These are phyloP conservation scores for Procambarus virginalis DNA, from an alignment of 1,140 invertebrate genomes.

Conservation along the genomic window DNA sequence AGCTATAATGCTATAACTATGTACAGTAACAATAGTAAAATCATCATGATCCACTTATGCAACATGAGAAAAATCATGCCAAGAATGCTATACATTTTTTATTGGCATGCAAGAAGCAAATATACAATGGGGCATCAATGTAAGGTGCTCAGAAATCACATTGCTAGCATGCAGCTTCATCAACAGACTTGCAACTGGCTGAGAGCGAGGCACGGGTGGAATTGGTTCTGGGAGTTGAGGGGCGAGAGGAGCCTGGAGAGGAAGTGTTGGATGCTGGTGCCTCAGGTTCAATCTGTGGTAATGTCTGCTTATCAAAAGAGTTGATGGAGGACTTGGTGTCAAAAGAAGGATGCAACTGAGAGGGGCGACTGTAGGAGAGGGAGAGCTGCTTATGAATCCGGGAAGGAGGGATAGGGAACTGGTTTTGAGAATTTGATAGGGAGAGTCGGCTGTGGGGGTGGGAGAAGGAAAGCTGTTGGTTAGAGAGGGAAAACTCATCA, in stretches of 20 bases:
- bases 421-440: conserved; percentile 22
- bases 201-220: conserved; percentile 60
- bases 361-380: not conserved
- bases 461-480: conserved; percentile 55
- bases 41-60: not conserved
- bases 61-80: not conserved
- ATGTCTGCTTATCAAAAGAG: conserved; percentile 1
- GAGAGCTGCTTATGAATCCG: conserved; percentile 26
- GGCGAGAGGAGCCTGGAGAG: conserved; percentile 31
- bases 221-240: conserved; percentile 55
- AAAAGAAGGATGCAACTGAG: not conserved
- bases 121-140: not conserved
- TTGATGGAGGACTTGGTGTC: not conserved
- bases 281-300: conserved; percentile 10
- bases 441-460: conserved; percentile 35
- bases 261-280: conserved; percentile 15
- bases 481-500: conserved; percentile 58
- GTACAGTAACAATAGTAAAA: not conserved
- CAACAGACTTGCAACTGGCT: conserved; percentile 53
- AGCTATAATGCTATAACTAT: not conserved
- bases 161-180: conserved; percentile 43
- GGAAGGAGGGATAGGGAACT: conserved; percentile 4
- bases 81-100: not conserved
- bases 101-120: conserved; percentile 1
- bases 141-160: not conserved